Conservation (phyloP, 2,113 vertebrate genomes). For the Panurus biarmicus region DNA sequence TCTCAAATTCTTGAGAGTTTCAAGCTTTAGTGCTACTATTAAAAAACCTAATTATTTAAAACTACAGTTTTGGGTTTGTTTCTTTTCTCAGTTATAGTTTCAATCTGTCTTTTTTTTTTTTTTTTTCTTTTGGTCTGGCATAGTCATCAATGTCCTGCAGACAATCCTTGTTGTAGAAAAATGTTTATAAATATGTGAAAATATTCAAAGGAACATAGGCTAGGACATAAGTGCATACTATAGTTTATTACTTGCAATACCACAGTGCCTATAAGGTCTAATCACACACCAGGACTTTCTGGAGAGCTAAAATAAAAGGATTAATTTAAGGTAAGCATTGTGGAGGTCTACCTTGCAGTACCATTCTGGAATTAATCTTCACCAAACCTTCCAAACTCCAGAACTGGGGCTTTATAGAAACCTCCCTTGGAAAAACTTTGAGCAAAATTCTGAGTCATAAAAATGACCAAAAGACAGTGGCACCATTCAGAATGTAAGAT, state of each 20-base stretch:
- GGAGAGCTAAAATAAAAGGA: background rate
- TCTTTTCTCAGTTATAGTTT: background rate
- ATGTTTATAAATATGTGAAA: background rate
- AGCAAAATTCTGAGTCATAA: background rate
- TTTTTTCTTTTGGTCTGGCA: background rate
- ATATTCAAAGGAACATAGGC: background rate
- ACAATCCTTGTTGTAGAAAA: background rate
- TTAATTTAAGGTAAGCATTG: background rate
- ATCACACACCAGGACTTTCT: background rate
- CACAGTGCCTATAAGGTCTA: background rate
- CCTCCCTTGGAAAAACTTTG: background rate
- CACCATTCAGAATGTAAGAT: background rate
- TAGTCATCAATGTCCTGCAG: background rate
- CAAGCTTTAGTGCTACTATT: background rate
- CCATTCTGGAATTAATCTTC: background rate
- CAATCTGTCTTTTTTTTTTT: background rate
- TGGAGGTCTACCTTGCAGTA: background rate
- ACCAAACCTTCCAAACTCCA: background rate
- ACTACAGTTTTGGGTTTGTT: background rate
- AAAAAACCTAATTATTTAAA: background rate
- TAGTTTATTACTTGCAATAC: background rate
- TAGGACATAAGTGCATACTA: background rate
- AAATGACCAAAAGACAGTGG: background rate
- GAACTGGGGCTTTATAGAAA: background rate
- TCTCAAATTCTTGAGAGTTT: background rate